A percentile compares a stretch with the other conserved stretches of the same genome.
phyloP scores from a whole-genome alignment of 2,113 vertebrate genomes.

The Aix galericulata region DNA sequence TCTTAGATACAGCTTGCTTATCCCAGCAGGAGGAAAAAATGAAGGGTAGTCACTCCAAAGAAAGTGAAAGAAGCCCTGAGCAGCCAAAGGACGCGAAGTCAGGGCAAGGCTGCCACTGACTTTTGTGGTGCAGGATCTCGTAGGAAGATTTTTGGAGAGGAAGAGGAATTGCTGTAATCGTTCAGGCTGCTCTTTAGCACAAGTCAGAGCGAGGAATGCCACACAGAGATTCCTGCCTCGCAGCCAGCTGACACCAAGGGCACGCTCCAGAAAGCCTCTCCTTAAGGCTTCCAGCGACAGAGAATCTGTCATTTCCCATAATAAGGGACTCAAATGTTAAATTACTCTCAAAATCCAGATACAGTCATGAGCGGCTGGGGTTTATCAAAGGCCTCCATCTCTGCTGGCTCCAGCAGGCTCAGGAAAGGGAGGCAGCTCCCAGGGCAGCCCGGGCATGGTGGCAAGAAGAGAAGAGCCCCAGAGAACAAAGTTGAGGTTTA shows the following conservation, averaged over 20 bases:
- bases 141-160: neutral
- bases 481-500: neutral
- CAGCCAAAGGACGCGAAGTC: neutral
- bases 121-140: neutral
- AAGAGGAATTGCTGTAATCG: fast-evolving
- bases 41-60: neutral
- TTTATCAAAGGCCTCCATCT: fast-evolving
- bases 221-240: neutral
- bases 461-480: neutral
- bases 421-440: neutral
- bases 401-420: neutral
- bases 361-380: fast-evolving
- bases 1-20: constrained; percentile 6
- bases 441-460: fast-evolving
- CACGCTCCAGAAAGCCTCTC: neutral
- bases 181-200: neutral
- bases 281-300: neutral
- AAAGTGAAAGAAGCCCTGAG: neutral
- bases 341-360: neutral
- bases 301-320: neutral
- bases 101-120: neutral
- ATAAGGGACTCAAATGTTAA: neutral
- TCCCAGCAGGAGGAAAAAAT: neutral
- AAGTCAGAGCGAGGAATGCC: neutral
- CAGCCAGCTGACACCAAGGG: neutral